A percentile compares a stretch with the other conserved stretches of the same genome.
These are phyloP conservation scores for Caerostris darwini DNA, from an alignment of 1,140 invertebrate genomes.

Conservation along the genomic window DNA sequence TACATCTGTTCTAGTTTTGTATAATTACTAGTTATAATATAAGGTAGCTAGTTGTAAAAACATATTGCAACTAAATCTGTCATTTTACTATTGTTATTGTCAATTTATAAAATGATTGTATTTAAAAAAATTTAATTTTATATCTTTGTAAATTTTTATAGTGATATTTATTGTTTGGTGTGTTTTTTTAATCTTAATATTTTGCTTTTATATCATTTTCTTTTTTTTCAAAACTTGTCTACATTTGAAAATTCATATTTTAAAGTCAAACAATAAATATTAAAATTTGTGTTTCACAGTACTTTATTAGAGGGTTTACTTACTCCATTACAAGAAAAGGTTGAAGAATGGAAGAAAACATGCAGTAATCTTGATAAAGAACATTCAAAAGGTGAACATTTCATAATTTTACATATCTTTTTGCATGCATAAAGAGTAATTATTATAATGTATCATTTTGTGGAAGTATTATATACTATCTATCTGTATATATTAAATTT, in stretches of 20 bases:
- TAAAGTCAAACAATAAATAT: neutral
- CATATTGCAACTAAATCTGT: too few relatives aligned
- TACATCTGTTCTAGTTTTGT: too few relatives aligned
- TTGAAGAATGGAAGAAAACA: constrained; percentile 94
- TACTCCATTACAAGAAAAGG: constrained; percentile 91
- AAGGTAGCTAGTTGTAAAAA: too few relatives aligned
- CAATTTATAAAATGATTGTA: too few relatives aligned
- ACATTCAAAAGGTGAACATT: constrained; percentile 88
- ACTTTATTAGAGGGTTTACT: constrained; percentile 86
- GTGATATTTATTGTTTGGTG: neutral
- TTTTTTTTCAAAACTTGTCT: neutral
- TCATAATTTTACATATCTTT: neutral
- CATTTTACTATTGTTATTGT: too few relatives aligned
- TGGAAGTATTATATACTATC: neutral
- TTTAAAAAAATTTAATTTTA: too few relatives aligned
- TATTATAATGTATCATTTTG: neutral
- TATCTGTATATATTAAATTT: neutral
- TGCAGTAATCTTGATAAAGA: constrained; percentile 92
- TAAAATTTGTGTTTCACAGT: constrained; percentile 47
- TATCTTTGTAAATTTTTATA: too few relatives aligned
- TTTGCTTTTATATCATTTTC: neutral
- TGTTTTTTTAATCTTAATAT: neutral
- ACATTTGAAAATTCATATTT: too few relatives aligned
- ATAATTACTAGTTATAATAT: too few relatives aligned
- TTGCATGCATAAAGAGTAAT: neutral